These are phyloP conservation scores for Cataglyphis livida DNA, from an alignment of 2,888 invertebrate genomes.

Conservation along the genomic window DNA sequence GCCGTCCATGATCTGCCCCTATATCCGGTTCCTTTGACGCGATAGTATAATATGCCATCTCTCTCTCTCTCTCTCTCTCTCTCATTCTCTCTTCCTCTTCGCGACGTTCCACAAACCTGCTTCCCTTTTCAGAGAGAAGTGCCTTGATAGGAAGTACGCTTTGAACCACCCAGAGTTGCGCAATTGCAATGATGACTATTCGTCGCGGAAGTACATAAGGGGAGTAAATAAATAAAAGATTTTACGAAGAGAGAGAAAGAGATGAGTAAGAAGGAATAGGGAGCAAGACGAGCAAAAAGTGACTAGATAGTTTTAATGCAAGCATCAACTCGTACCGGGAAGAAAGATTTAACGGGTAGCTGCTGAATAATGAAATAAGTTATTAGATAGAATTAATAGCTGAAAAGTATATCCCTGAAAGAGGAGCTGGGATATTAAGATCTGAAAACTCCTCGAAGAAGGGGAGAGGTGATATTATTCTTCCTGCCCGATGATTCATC, in stretches of 20 bases:
- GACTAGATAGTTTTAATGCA: constrained; percentile 35
- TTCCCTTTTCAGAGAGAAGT: constrained; percentile 18
- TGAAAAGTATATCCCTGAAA: constrained; percentile 54
- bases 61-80: background rate
- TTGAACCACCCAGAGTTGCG: background rate
- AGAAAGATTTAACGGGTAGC: constrained; percentile 49
- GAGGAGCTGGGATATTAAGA: constrained; percentile 50
- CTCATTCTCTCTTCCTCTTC: background rate
- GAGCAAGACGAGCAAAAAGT: constrained; percentile 20
- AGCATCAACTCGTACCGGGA: constrained; percentile 14
- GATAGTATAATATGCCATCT: constrained; percentile 60
- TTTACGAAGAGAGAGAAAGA: constrained; percentile 16
- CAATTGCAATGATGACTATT: constrained; percentile 20
- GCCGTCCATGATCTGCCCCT: constrained; percentile 69
- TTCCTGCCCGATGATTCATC: constrained; percentile 50
- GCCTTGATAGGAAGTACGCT: background rate
- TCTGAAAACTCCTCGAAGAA: constrained; percentile 43
- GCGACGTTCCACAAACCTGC: constrained; percentile 9
- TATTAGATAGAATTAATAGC: constrained; percentile 55
- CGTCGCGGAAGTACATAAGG: constrained; percentile 12
- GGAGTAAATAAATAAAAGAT: constrained; percentile 46
- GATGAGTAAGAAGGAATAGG: background rate
- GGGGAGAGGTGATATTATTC: constrained; percentile 49
- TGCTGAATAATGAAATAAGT: constrained; percentile 56
- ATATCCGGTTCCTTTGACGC: constrained; percentile 72